These are phyloP conservation scores for Miniopterus natalensis DNA, from an alignment of 2,113 vertebrate genomes.

Conservation along the genomic window DNA sequence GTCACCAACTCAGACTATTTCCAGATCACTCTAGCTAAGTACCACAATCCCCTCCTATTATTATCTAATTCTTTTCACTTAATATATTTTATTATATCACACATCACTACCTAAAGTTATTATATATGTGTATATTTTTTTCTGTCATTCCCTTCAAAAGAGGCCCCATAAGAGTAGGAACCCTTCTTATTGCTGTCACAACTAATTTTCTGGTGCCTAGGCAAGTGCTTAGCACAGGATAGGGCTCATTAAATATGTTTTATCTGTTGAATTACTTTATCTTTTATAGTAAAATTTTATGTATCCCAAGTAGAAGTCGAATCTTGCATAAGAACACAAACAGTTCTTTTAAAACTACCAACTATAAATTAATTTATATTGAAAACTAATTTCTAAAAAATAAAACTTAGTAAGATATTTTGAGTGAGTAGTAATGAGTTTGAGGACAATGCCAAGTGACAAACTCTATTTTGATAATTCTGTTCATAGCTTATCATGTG, in stretches of 20 bases:
- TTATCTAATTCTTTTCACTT: not conserved
- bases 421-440: not conserved
- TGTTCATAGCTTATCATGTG: not conserved
- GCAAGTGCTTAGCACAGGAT: too few species aligned
- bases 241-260: not conserved
- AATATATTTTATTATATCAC: not conserved
- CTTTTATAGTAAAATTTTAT: constrained; percentile 2
- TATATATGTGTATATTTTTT: not conserved
- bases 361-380: not conserved
- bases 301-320: not conserved
- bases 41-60: not conserved
- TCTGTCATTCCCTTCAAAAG: not conserved
- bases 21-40: not conserved
- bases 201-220: not conserved
- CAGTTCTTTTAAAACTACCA: not conserved
- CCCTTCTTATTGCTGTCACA: not conserved
- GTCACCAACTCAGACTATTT: not conserved
- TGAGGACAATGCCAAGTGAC: not conserved
- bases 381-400: constrained; percentile 14
- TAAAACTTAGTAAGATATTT: not conserved
- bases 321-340: not conserved
- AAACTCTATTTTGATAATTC: constrained; percentile 15
- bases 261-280: not conserved
- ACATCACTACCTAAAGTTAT: not conserved
- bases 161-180: not conserved